Evolutionary conservation across 2,888 invertebrate genomes (phyloP).

Genomic region (Nasonia oneida): DNA sequence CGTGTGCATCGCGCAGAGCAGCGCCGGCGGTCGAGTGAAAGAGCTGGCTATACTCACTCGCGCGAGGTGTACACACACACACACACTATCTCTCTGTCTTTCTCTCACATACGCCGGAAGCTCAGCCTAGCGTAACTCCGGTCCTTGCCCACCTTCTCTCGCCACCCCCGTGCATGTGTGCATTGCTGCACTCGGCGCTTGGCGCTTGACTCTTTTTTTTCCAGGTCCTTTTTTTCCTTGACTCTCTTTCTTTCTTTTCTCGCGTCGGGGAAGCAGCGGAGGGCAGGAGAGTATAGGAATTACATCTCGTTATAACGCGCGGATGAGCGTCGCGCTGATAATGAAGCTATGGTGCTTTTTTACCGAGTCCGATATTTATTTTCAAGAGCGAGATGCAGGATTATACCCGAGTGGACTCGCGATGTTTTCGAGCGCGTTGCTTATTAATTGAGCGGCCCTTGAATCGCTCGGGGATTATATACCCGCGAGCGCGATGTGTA

Average conservation of each 20-base stretch:
- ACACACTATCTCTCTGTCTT: constrained; percentile 46
- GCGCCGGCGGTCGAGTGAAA: not conserved
- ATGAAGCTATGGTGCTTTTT: not conserved
- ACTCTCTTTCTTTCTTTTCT: not conserved
- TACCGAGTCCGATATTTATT: not conserved
- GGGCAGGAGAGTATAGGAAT: not conserved
- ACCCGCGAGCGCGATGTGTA: too few relatives aligned
- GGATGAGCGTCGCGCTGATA: too few relatives aligned
- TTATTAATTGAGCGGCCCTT: too few relatives aligned
- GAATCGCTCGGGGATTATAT: too few relatives aligned
- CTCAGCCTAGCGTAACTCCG: constrained; percentile 78
- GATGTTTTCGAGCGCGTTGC: too few relatives aligned
- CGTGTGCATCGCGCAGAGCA: not conserved
- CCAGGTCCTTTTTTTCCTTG: not conserved
- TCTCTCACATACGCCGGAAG: constrained; percentile 69
- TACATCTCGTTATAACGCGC: not conserved
- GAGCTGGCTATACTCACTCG: not conserved
- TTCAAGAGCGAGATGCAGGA: not conserved
- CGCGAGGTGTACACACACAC: not conserved
- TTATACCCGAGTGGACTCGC: too few relatives aligned
- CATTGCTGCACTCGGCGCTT: not conserved
- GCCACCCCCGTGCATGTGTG: constrained; percentile 19
- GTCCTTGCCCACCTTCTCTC: constrained; percentile 67
- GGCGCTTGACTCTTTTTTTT: constrained; percentile 12
- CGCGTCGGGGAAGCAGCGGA: too few relatives aligned